These are phyloP conservation scores for Sinonovacula constricta DNA, from an alignment of 1,140 invertebrate genomes.

Conservation along the genomic window DNA sequence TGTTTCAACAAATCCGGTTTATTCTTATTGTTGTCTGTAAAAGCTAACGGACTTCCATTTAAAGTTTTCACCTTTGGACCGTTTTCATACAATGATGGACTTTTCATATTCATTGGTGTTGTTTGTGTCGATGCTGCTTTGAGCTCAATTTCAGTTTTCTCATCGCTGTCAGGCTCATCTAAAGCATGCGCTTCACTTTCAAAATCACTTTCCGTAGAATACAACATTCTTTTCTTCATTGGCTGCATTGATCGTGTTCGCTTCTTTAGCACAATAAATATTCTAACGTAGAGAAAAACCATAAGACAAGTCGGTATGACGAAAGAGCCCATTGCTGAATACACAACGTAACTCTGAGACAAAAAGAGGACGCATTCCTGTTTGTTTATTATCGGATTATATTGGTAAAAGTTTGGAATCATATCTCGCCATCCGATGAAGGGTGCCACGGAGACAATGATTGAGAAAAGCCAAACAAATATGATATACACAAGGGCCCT, in stretches of 20 bases:
- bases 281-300: slow-evolving; percentile 97
- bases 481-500: slow-evolving; percentile 75
- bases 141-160: slow-evolving; percentile 41
- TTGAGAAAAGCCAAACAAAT: slow-evolving; percentile 78
- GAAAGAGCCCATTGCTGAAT: slow-evolving; percentile 96
- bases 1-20: slow-evolving; percentile 7
- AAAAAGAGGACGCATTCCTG: slow-evolving; percentile 77
- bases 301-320: slow-evolving; percentile 97
- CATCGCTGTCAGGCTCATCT: slow-evolving; percentile 54
- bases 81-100: background rate
- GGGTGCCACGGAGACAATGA: slow-evolving; percentile 76
- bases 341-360: slow-evolving; percentile 93
- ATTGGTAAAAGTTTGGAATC: slow-evolving; percentile 69
- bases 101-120: slow-evolving; percentile 51
- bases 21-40: slow-evolving; percentile 21
- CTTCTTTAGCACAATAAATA: slow-evolving; percentile 86
- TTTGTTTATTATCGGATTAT: slow-evolving; percentile 63
- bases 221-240: slow-evolving; percentile 47
- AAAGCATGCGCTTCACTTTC: slow-evolving; percentile 52
- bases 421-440: slow-evolving; percentile 77
- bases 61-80: slow-evolving; percentile 7
- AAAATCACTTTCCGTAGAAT: slow-evolving; percentile 55
- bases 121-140: slow-evolving; percentile 56
- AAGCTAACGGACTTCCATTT: background rate
- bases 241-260: slow-evolving; percentile 59